Evolutionary conservation across 1,140 invertebrate genomes (phyloP).

Genomic region (Saccostrea echinata): DNA sequence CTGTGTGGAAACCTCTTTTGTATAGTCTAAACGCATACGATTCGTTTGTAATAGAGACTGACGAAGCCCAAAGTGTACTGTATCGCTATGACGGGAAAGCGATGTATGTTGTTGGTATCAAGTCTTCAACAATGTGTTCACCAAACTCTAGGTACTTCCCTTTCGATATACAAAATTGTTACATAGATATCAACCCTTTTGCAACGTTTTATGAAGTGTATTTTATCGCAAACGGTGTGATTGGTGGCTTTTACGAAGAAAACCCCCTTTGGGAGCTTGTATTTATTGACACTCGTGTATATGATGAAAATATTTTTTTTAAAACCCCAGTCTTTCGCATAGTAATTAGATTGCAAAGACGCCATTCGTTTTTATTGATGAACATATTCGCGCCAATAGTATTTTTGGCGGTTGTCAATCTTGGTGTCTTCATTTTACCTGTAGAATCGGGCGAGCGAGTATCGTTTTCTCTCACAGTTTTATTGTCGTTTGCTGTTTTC

Average conservation of each 20-base stretch:
- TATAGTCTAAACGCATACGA: background rate
- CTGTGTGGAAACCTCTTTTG: background rate
- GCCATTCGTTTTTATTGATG: background rate
- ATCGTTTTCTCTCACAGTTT: constrained; percentile 9
- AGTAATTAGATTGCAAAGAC: background rate
- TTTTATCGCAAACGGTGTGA: background rate
- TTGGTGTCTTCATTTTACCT: constrained; percentile 18
- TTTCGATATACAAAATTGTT: background rate
- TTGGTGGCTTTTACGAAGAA: background rate
- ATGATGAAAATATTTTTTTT: background rate
- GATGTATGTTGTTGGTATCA: background rate
- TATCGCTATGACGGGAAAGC: background rate
- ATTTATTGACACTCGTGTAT: background rate
- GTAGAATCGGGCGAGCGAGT: constrained; percentile 43
- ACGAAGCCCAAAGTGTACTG: background rate
- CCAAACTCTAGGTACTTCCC: constrained; percentile 5
- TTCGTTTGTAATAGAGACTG: background rate
- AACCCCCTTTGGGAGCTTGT: background rate
- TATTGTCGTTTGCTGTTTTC: constrained; percentile 41
- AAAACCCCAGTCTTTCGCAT: background rate
- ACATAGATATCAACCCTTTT: background rate
- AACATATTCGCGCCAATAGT: constrained; percentile 5
- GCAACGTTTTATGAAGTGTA: background rate
- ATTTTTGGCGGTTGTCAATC: constrained; percentile 18
- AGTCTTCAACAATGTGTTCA: background rate